Evolutionary conservation across 2,797 vertebrate species (phyloP).

Genomic region (Lepilemur ruficaudatus): DNA sequence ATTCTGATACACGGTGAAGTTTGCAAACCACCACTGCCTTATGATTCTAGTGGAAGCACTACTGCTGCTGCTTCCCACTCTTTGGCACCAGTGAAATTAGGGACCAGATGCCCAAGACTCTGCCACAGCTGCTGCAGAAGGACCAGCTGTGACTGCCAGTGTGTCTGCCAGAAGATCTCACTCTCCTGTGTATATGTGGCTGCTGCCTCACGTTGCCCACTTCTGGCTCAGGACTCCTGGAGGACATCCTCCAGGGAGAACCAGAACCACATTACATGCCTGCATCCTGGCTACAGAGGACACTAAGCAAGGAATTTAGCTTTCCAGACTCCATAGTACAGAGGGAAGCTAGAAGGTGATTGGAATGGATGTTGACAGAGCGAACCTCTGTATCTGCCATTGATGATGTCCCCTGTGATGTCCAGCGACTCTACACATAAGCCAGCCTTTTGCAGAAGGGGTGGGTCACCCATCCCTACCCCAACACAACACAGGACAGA

Average conservation of each 20-base stretch:
- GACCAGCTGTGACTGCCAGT: neutral
- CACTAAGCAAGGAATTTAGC: neutral
- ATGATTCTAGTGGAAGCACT: neutral
- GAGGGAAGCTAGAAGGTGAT: neutral
- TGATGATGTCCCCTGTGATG: neutral
- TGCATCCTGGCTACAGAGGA: neutral
- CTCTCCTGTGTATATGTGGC: accelerated
- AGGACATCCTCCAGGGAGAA: neutral
- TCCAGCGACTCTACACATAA: neutral
- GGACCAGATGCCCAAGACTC: neutral
- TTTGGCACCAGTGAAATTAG: neutral
- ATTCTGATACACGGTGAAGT: neutral
- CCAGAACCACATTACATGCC: neutral
- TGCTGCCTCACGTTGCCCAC: neutral
- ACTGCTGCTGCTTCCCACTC: neutral
- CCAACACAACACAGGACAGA: neutral
- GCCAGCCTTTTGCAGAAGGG: neutral
- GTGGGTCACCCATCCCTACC: neutral
- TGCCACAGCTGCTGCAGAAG: neutral
- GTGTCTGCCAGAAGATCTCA: neutral
- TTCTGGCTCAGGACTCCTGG: neutral
- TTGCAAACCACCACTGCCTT: neutral
- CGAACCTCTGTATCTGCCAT: neutral
- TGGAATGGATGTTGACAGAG: neutral
- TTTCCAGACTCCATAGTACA: neutral